These are phyloP conservation scores for Rhea pennata DNA, from an alignment of 2,113 vertebrate genomes.

Conservation along the genomic window DNA sequence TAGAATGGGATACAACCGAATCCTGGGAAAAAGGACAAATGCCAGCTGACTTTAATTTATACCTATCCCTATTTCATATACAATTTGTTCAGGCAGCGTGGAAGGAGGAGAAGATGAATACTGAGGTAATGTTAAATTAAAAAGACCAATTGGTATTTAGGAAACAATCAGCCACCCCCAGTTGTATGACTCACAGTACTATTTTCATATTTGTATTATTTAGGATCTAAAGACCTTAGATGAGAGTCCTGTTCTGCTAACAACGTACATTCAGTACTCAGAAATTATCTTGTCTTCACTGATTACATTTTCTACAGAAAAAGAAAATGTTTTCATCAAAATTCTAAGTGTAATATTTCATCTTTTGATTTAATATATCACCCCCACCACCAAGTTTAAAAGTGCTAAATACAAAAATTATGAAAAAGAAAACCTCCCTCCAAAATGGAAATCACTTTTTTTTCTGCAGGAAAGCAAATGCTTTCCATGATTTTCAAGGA, in stretches of 20 bases:
- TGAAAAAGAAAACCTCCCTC: not conserved
- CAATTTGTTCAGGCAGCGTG: not conserved
- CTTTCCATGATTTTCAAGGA: not conserved
- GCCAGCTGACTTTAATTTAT: not conserved
- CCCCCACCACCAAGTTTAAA: not conserved
- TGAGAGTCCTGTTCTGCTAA: conserved; percentile 12
- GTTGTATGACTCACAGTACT: conserved; percentile 11
- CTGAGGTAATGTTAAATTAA: conserved; percentile 29
- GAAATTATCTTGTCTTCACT: not conserved
- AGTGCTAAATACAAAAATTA: not conserved
- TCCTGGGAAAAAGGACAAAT: not conserved
- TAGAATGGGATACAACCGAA: not conserved
- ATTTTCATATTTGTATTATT: conserved; percentile 53
- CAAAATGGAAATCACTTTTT: not conserved
- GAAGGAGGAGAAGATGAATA: conserved; percentile 14
- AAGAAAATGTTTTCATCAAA: conserved; percentile 11
- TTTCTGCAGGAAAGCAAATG: not conserved
- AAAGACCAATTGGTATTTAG: conserved; percentile 42
- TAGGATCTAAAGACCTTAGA: conserved; percentile 28
- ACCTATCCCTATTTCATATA: not conserved
- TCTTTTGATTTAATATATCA: not conserved
- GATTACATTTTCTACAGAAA: not conserved
- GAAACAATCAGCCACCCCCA: conserved; percentile 28
- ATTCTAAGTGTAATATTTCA: not conserved
- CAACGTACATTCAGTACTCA: conserved; percentile 8